phyloP scores from a whole-genome alignment of 2,888 invertebrate species.

The Tenthredo distinguenda region DNA sequence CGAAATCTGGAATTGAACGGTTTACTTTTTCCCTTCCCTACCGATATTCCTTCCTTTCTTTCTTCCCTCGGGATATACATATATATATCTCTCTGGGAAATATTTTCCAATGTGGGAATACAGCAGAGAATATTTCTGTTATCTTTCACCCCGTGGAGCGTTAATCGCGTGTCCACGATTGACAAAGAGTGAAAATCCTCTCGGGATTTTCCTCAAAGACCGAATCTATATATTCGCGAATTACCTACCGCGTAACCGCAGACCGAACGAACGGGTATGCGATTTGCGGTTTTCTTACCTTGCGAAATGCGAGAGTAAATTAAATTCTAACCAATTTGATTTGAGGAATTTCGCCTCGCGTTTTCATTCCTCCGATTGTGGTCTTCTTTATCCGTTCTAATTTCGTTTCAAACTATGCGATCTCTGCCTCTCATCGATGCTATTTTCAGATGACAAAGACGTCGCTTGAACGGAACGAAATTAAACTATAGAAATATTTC shows the following conservation, averaged over 20 bases:
- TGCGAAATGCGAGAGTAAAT: not conserved
- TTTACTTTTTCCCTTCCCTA: not conserved
- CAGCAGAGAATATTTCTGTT: not conserved
- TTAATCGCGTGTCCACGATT: not conserved
- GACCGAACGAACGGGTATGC: not conserved
- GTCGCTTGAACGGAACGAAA: not conserved
- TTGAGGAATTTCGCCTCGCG: no score
- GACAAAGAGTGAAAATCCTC: not conserved
- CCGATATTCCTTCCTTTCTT: not conserved
- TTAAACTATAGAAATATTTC: not conserved
- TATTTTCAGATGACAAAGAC: not conserved
- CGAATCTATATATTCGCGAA: not conserved
- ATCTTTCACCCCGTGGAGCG: not conserved
- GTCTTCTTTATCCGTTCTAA: no score
- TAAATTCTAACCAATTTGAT: not conserved
- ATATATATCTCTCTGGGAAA: not conserved
- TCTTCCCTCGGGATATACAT: not conserved
- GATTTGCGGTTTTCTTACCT: not conserved
- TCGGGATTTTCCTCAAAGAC: not conserved
- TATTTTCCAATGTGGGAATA: not conserved
- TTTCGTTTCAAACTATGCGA: no score
- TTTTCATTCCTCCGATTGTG: no score
- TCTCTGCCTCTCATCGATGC: no score
- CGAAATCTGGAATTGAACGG: slow-evolving; percentile 26
- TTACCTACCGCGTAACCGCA: not conserved